Percentiles rank a stretch among this genome's conserved stretches.
phyloP scores from a whole-genome alignment of 2,797 vertebrate species.

The Mus spretus region DNA sequence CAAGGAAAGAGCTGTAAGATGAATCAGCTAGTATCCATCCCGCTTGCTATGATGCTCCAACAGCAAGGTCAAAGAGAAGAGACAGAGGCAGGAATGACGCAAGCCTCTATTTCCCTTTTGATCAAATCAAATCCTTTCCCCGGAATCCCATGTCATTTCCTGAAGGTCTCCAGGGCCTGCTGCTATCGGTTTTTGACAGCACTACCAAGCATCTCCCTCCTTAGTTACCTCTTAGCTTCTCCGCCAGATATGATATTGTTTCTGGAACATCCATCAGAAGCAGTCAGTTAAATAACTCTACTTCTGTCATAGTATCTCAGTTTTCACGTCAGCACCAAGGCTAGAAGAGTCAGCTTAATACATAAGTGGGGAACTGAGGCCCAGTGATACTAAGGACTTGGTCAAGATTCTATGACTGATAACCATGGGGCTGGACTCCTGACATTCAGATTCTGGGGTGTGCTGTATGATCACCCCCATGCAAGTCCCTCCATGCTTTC shows the following conservation, averaged over 20 bases:
- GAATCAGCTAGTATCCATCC: background rate
- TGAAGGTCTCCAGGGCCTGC: background rate
- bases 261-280: background rate
- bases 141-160: background rate
- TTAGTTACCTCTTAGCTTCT: background rate
- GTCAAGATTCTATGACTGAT: background rate
- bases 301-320: background rate
- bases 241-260: background rate
- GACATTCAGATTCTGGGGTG: background rate
- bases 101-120: background rate
- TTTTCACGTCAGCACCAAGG: background rate
- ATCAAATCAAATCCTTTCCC: conserved; percentile 19
- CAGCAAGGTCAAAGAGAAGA: background rate
- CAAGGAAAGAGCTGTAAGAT: background rate
- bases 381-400: background rate
- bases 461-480: background rate
- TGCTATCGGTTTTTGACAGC: background rate
- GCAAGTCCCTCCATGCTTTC: background rate
- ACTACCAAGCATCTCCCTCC: background rate
- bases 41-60: background rate
- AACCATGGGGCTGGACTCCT: background rate
- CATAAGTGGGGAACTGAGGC: background rate
- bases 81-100: background rate
- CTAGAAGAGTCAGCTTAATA: background rate
- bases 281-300: background rate